A percentile compares a stretch with the other conserved stretches of the same genome.
These are phyloP conservation scores for Neosilurus mollespiculum DNA, from an alignment of 2,797 vertebrate species.

Conservation along the genomic window DNA sequence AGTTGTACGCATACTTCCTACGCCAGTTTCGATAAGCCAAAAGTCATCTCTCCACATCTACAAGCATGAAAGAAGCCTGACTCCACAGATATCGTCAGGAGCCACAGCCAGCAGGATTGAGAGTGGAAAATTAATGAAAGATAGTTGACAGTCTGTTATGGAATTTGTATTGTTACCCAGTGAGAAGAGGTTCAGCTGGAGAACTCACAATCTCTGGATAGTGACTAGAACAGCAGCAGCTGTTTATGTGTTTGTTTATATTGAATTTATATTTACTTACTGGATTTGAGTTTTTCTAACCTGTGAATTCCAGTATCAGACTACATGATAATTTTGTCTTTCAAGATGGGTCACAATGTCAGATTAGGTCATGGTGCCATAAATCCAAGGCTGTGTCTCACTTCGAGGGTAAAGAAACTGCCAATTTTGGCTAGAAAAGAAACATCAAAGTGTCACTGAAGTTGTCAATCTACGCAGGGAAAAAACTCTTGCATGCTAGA, in stretches of 20 bases:
- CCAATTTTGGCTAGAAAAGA: no score
- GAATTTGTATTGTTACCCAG: no score
- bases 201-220: background rate
- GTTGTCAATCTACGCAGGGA: no score
- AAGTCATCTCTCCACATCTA: background rate
- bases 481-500: no score
- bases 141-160: background rate
- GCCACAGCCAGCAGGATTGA: background rate
- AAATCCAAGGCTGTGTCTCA: no score
- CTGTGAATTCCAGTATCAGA: background rate
- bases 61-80: background rate
- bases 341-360: no score
- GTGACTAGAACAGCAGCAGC: background rate
- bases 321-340: no score
- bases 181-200: background rate
- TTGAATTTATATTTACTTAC: background rate
- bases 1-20: background rate
- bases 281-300: background rate
- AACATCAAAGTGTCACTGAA: no score
- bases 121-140: background rate
- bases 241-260: background rate
- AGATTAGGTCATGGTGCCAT: no score
- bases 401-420: no score
- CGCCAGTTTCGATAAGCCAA: background rate
- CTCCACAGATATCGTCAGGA: background rate